These are phyloP conservation scores for Brotogeris chrysoptera DNA, from an alignment of 2,797 vertebrate genomes.

Conservation along the genomic window DNA sequence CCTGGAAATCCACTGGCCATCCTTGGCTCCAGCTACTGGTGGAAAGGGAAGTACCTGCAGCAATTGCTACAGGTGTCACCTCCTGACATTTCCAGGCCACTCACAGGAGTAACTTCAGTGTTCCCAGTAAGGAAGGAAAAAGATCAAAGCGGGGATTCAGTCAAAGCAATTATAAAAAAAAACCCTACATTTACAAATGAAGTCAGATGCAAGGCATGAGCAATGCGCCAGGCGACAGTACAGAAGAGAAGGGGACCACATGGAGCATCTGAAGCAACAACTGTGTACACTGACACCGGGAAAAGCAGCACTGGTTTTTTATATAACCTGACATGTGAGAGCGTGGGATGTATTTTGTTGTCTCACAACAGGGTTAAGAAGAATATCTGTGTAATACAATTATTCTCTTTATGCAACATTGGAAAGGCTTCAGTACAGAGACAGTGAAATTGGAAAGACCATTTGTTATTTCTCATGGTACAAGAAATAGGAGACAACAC, in stretches of 20 bases:
- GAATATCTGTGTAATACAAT: not conserved
- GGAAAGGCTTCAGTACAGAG: not conserved
- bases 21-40: not conserved
- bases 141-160: not conserved
- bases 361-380: not conserved
- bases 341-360: not conserved
- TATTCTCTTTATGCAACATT: not conserved
- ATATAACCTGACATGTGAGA: not conserved
- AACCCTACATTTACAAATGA: rapidly evolving
- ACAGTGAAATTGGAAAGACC: not conserved
- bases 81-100: not conserved
- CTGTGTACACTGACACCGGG: not conserved
- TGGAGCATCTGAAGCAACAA: not conserved
- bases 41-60: not conserved
- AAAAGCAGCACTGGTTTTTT: not conserved
- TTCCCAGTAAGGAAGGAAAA: not conserved
- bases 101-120: not conserved
- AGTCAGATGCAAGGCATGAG: not conserved
- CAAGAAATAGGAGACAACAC: not conserved
- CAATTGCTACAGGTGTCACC: not conserved
- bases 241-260: not conserved
- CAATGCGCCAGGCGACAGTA: not conserved
- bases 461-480: not conserved
- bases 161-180: not conserved
- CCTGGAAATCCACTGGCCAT: not conserved